phyloP scores from a whole-genome alignment of 1,140 invertebrate genomes.

The Hermatobates lingyangjiaoensis region DNA sequence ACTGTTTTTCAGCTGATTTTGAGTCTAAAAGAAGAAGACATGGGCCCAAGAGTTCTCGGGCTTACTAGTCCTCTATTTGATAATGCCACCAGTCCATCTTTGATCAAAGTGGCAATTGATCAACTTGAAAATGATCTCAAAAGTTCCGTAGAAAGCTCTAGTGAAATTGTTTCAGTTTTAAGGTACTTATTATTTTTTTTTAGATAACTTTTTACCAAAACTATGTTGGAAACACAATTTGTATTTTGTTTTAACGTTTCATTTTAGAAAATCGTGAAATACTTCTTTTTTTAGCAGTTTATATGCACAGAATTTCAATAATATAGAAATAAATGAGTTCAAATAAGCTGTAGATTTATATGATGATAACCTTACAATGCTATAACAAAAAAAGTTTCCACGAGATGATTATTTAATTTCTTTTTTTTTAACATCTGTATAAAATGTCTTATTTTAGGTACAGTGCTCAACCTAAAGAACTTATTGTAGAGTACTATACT shows the following conservation, averaged over 20 bases:
- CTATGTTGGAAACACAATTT: background rate
- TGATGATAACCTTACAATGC: no score
- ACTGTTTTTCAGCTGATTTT: slow-evolving; percentile 10
- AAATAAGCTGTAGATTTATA: no score
- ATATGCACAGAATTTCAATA: background rate
- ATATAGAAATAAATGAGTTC: background rate
- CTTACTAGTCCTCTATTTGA: slow-evolving; percentile 34
- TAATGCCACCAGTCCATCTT: slow-evolving; percentile 24
- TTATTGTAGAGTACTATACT: slow-evolving; percentile 37
- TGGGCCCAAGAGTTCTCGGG: slow-evolving; percentile 41
- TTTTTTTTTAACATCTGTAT: no score
- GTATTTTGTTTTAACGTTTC: background rate
- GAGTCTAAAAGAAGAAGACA: background rate
- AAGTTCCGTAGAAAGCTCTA: slow-evolving; percentile 50
- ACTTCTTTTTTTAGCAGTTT: background rate
- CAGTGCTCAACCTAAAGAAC: slow-evolving; percentile 41
- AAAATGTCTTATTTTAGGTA: slow-evolving; percentile 27
- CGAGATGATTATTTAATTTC: background rate
- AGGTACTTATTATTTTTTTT: slow-evolving; percentile 26
- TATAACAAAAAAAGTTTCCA: background rate
- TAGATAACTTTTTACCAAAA: background rate
- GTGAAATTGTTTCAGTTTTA: slow-evolving; percentile 57
- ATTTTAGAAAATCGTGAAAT: background rate
- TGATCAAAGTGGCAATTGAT: slow-evolving; percentile 45
- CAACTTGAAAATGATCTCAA: slow-evolving; percentile 42